Percentiles rank a stretch among this genome's conserved stretches.
Conservation (phyloP, 2,113 vertebrate genomes). For the Otis tarda region DNA sequence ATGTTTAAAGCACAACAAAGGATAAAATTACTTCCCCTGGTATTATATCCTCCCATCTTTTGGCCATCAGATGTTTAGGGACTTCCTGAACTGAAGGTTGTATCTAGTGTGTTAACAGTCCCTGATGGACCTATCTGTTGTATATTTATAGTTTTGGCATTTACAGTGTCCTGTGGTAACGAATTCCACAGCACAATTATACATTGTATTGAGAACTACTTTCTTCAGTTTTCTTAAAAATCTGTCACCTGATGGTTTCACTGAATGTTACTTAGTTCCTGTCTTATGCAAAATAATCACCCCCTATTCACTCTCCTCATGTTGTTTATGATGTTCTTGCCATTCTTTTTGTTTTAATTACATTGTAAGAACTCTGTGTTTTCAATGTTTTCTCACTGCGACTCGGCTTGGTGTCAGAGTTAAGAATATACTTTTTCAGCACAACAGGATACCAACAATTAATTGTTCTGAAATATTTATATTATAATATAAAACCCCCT, state of each 20-base stretch:
- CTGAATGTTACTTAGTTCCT: not conserved
- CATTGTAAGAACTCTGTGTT: not conserved
- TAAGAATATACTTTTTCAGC: not conserved
- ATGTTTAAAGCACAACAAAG: not conserved
- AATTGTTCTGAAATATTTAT: not conserved
- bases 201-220: not conserved
- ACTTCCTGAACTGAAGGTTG: not conserved
- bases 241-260: not conserved
- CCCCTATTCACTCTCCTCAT: not conserved
- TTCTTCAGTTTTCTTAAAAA: not conserved
- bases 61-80: not conserved
- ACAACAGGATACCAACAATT: not conserved
- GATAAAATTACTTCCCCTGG: not conserved
- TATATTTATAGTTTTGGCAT: slow-evolving; percentile 1
- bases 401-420: not conserved
- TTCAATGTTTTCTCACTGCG: not conserved
- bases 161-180: not conserved
- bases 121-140: not conserved
- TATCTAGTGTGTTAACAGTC: not conserved
- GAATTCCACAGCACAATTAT: not conserved
- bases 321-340: not conserved
- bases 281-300: not conserved
- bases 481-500: not conserved
- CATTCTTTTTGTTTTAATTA: not conserved
- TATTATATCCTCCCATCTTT: not conserved